Percentiles rank a stretch among this genome's conserved stretches.
Conservation (phyloP, 2,888 invertebrate genomes). For the Nowickia ferox region DNA sequence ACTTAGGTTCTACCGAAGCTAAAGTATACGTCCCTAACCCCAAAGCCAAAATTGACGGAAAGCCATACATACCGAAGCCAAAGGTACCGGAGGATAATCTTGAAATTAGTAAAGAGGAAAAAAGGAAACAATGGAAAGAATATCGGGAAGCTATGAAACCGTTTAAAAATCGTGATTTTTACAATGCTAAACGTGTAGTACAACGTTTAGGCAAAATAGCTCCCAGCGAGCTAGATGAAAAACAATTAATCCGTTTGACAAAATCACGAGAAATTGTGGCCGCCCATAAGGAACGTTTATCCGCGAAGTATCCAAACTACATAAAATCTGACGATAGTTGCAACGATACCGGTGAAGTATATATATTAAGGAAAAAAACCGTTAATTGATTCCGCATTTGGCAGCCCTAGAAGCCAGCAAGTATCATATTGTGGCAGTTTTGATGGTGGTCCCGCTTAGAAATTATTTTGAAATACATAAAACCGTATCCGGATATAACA, state of each 20-base stretch:
- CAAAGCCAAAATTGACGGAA: slow-evolving; percentile 31
- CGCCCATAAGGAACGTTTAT: slow-evolving; percentile 73
- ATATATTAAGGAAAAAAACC: slow-evolving; percentile 30
- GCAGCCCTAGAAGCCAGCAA: background rate
- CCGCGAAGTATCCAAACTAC: slow-evolving; percentile 50
- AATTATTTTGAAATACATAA: slow-evolving; percentile 5
- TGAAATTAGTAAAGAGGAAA: slow-evolving; percentile 77
- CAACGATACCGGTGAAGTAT: slow-evolving; percentile 25
- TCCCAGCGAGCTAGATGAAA: slow-evolving; percentile 76
- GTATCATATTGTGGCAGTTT: slow-evolving; percentile 33
- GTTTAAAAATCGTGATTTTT: slow-evolving; percentile 79
- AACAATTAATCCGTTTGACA: slow-evolving; percentile 74
- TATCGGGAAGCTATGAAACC: slow-evolving; percentile 80
- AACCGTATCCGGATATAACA: slow-evolving; percentile 26
- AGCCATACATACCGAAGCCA: slow-evolving; percentile 68
- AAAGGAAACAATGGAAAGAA: slow-evolving; percentile 77
- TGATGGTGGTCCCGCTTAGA: background rate
- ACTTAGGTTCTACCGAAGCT: slow-evolving; percentile 11
- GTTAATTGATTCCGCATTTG: background rate
- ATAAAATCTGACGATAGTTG: slow-evolving; percentile 24
- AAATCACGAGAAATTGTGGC: slow-evolving; percentile 77
- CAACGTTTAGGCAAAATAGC: slow-evolving; percentile 77
- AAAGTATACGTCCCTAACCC: slow-evolving; percentile 62
- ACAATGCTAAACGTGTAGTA: slow-evolving; percentile 78
- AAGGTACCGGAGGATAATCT: slow-evolving; percentile 74